Percentiles rank a stretch among this genome's conserved stretches.
Evolutionary conservation across 2,797 vertebrate species (phyloP).

Genomic region (Pygocentrus nattereri): DNA sequence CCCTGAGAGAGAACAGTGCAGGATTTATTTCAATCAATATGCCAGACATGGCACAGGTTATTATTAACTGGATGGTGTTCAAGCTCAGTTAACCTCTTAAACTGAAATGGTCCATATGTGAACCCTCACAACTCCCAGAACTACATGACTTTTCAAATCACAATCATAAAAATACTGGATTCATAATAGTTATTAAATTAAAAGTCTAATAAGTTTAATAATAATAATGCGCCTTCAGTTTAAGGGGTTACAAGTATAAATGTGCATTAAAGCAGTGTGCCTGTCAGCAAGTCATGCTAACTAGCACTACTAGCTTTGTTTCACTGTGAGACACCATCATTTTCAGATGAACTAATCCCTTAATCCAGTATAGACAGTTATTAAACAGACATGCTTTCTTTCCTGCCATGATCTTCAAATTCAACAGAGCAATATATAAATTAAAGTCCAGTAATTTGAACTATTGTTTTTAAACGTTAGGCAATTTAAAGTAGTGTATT

Average conservation of each 20-base stretch:
- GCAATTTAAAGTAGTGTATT: too few species aligned
- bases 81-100: background rate
- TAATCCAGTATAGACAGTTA: background rate
- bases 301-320: background rate
- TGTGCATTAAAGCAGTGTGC: background rate
- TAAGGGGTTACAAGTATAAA: background rate
- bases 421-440: background rate
- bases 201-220: too few species aligned
- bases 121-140: background rate
- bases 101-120: background rate
- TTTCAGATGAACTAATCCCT: background rate
- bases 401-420: background rate
- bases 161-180: too few species aligned
- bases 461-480: too few species aligned
- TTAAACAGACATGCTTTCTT: background rate
- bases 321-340: conserved; percentile 1
- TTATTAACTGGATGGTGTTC: background rate
- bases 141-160: background rate
- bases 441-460: too few species aligned
- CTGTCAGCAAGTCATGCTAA: background rate
- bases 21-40: background rate
- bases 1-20: background rate
- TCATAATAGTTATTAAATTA: too few species aligned
- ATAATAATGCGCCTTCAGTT: background rate
- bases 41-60: background rate